Evolutionary conservation across 2,113 vertebrate species (phyloP).

Genomic region (Phyllopteryx taeniolatus): DNA sequence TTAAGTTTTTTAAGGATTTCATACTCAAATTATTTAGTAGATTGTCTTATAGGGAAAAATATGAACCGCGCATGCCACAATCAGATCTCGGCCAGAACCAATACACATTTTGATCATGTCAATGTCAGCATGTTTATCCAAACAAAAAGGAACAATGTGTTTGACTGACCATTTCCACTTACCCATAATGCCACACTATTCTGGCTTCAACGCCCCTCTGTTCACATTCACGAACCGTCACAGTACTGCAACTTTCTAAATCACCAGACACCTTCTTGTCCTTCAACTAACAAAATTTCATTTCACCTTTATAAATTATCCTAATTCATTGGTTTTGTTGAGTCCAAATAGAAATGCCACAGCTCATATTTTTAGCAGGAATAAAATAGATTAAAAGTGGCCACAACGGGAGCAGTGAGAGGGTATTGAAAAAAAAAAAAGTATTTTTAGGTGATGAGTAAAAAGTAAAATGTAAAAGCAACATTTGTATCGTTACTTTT

Average conservation of each 20-base stretch:
- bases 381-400: conserved; percentile 8
- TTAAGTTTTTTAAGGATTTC: background rate
- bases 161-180: conserved; percentile 29
- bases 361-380: background rate
- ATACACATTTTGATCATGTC: background rate
- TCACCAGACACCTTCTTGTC: background rate
- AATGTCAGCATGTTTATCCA: conserved; percentile 6
- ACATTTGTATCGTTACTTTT: background rate
- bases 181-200: conserved; percentile 12
- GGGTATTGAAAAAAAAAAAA: conserved; percentile 13
- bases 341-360: conserved; percentile 9
- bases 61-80: background rate
- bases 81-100: conserved; percentile 5
- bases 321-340: conserved; percentile 7
- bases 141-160: background rate
- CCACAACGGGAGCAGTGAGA: conserved; percentile 25
- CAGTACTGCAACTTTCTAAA: conserved; percentile 29
- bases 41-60: conserved; percentile 19
- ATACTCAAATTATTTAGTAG: background rate
- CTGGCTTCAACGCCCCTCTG: conserved; percentile 6
- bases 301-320: conserved; percentile 18
- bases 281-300: conserved; percentile 11
- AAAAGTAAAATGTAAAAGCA: background rate
- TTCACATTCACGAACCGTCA: conserved; percentile 59
- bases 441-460: conserved; percentile 19